Percentiles rank a stretch among this genome's conserved stretches.
These are phyloP conservation scores for Xenopus petersii DNA, from an alignment of 2,797 vertebrate species.

Conservation along the genomic window DNA sequence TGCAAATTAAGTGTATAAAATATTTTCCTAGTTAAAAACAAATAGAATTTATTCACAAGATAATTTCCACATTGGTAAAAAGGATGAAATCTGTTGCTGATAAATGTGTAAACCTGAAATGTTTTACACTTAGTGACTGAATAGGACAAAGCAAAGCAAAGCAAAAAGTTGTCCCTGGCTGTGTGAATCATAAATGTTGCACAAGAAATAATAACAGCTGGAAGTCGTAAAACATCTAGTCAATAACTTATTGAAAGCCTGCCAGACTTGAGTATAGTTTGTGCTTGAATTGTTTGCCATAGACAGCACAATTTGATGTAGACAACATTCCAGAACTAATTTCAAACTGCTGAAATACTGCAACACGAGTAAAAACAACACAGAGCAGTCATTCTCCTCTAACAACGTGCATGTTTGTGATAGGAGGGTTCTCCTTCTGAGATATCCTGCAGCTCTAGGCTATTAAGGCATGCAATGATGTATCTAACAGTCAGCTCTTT, in stretches of 20 bases:
- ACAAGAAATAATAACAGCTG: background rate
- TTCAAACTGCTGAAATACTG: background rate
- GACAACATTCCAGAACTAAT: background rate
- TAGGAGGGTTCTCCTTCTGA: too few relatives aligned
- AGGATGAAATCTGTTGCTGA: background rate
- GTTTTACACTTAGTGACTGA: background rate
- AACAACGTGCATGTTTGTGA: too few relatives aligned
- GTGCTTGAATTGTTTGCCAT: background rate
- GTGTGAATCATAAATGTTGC: background rate
- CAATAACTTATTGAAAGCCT: background rate
- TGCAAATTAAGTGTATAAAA: constrained; percentile 31
- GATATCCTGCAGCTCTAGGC: too few relatives aligned
- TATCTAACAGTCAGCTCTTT: too few relatives aligned
- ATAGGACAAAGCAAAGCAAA: background rate
- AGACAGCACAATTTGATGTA: background rate
- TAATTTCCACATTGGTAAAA: constrained; percentile 1
- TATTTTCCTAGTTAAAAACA: constrained; percentile 34
- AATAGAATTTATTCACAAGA: constrained; percentile 10
- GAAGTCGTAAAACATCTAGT: constrained; percentile 2
- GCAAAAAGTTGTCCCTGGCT: background rate
- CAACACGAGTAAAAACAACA: background rate
- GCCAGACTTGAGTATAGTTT: background rate
- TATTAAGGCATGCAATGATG: too few relatives aligned
- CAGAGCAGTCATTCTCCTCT: too few relatives aligned
- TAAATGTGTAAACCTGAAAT: background rate